Evolutionary conservation across 2,113 vertebrate species (phyloP).

Genomic region (Nerophis lumbriciformis): DNA sequence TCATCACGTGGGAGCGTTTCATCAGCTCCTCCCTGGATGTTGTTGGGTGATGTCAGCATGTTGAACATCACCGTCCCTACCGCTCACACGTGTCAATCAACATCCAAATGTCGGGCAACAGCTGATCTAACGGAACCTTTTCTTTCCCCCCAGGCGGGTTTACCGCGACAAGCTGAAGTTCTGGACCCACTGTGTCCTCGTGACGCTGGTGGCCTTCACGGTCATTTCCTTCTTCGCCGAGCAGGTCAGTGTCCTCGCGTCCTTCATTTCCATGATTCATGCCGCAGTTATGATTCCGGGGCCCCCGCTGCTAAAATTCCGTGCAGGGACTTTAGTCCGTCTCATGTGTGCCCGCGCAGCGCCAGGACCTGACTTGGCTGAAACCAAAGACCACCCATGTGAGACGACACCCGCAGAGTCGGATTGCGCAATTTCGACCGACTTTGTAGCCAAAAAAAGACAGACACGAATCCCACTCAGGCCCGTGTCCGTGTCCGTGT

Average conservation of each 20-base stretch:
- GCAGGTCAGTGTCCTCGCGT: slow-evolving; percentile 75
- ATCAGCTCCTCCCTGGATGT: slow-evolving; percentile 17
- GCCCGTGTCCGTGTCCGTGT: slow-evolving; percentile 28
- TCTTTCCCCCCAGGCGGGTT: slow-evolving; percentile 73
- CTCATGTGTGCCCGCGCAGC: slow-evolving; percentile 32
- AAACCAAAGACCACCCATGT: slow-evolving; percentile 24
- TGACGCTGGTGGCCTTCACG: slow-evolving; percentile 91
- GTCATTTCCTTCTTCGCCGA: slow-evolving; percentile 96
- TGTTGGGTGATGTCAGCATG: slow-evolving; percentile 50
- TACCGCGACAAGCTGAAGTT: slow-evolving; percentile 97
- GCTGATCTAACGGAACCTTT: neutral
- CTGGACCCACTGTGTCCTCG: slow-evolving; percentile 95
- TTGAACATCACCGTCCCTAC: slow-evolving; percentile 16
- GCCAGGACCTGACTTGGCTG: slow-evolving; percentile 23
- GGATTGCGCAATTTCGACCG: neutral
- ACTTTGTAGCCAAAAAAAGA: slow-evolving; percentile 6
- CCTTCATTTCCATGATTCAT: slow-evolving; percentile 42
- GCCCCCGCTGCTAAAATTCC: slow-evolving; percentile 9
- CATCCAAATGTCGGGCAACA: no score
- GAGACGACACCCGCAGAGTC: neutral
- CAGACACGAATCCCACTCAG: slow-evolving; percentile 5
- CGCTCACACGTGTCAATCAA: neutral
- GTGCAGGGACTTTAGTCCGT: neutral
- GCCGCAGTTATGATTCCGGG: slow-evolving; percentile 27
- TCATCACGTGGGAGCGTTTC: slow-evolving; percentile 25